Evolutionary conservation across 2,113 vertebrate genomes (phyloP).

Genomic region (Sylvilagus bachmani): DNA sequence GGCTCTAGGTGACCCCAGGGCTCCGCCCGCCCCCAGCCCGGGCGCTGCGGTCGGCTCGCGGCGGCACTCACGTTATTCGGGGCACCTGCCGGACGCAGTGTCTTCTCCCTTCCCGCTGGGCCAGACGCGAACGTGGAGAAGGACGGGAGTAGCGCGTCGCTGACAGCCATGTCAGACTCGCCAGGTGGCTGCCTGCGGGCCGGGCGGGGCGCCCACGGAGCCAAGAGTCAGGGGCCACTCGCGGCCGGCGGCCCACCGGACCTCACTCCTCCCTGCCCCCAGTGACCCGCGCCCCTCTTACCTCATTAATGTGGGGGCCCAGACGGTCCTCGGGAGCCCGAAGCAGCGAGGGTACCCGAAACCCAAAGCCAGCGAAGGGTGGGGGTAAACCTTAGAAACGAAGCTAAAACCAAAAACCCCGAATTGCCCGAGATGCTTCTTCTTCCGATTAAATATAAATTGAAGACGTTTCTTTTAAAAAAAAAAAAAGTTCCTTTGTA

Average conservation of each 20-base stretch:
- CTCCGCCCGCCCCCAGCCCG: not conserved
- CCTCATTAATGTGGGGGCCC: constrained; percentile 82
- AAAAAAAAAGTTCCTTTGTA: constrained; percentile 75
- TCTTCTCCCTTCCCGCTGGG: constrained; percentile 91
- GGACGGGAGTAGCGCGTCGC: constrained; percentile 95
- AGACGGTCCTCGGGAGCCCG: constrained; percentile 69
- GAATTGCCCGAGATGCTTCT: constrained; percentile 68
- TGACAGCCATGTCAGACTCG: constrained; percentile 97
- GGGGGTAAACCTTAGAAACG: constrained; percentile 38
- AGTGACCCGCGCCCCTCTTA: constrained; percentile 31
- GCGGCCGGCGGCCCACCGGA: not conserved
- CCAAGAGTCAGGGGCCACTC: constrained; percentile 53
- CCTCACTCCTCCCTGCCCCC: not conserved
- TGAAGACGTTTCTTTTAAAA: not conserved
- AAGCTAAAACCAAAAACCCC: constrained; percentile 58
- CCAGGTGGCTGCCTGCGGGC: constrained; percentile 93
- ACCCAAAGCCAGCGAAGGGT: constrained; percentile 73
- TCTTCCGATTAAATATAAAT: constrained; percentile 74
- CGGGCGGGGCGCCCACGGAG: constrained; percentile 53
- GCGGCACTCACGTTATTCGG: constrained; percentile 91
- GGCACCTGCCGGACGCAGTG: constrained; percentile 89
- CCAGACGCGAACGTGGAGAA: constrained; percentile 95
- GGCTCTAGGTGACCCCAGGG: not conserved
- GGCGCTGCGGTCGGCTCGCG: not conserved
- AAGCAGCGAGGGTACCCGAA: constrained; percentile 58